Evolutionary conservation across 2,113 vertebrate species (phyloP).

Genomic region (Thamnophis sirtalis): DNA sequence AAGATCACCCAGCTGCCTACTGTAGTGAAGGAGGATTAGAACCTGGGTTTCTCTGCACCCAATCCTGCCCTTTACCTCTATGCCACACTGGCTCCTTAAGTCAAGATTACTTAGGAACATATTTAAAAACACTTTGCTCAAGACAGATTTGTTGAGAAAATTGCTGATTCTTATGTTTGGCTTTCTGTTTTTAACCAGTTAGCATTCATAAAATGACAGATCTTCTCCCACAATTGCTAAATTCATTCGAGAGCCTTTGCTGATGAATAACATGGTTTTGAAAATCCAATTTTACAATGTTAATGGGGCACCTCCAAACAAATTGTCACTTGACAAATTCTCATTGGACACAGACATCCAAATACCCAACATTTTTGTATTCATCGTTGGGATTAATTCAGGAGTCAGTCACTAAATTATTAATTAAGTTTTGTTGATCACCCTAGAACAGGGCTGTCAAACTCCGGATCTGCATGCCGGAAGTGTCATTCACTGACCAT

Average conservation of each 20-base stretch:
- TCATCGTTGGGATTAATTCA: neutral
- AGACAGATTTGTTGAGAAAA: neutral
- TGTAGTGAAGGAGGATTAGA: neutral
- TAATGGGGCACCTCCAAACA: neutral
- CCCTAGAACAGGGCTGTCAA: neutral
- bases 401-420: neutral
- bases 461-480: too few species aligned
- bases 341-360: neutral
- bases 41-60: neutral
- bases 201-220: neutral
- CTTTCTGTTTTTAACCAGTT: neutral
- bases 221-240: neutral
- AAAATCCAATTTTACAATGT: neutral
- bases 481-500: too few species aligned
- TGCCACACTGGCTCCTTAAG: neutral
- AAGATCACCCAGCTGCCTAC: neutral
- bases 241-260: neutral
- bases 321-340: neutral
- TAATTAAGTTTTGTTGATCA: neutral
- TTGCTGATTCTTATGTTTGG: neutral
- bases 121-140: neutral
- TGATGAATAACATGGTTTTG: neutral
- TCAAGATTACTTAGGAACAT: neutral
- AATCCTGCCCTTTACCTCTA: neutral
- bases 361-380: neutral